Conservation (phyloP, 2,888 invertebrate genomes). For the Pristionchus arcanus region DNA sequence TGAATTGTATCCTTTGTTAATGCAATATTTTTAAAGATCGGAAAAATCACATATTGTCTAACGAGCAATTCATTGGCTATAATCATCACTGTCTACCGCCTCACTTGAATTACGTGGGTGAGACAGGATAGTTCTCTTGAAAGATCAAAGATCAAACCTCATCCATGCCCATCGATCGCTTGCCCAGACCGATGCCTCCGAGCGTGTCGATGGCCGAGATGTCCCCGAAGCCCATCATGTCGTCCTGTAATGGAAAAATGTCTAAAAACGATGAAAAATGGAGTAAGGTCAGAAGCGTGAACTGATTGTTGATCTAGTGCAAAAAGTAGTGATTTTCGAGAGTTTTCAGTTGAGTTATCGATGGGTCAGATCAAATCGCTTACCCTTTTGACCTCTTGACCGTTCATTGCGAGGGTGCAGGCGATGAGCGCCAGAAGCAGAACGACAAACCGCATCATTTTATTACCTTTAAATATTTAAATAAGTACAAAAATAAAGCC, state of each 20-base stretch:
- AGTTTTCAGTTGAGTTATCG: not conserved
- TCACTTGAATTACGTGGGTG: not conserved
- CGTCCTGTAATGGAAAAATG: constrained; percentile 43
- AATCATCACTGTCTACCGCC: not conserved
- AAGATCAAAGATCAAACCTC: constrained; percentile 41
- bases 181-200: constrained; percentile 51
- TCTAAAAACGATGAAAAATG: not conserved
- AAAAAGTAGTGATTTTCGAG: not conserved
- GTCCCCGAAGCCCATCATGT: constrained; percentile 54
- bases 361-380: not conserved
- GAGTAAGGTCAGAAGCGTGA: not conserved
- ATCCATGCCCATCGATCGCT: constrained; percentile 18
- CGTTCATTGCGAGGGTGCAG: constrained; percentile 21
- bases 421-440: not conserved
- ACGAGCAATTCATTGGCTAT: not conserved
- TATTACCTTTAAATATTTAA: constrained; percentile 21
- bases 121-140: not conserved
- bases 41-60: not conserved
- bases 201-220: constrained; percentile 54
- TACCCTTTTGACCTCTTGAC: constrained; percentile 17
- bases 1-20: not conserved
- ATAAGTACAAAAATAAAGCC: not conserved
- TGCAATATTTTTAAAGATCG: not conserved
- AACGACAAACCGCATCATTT: not conserved
- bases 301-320: not conserved